Evolutionary conservation across 2,888 invertebrate species (phyloP), one percentile per base, ranked within the genome.

Genomic region (Lepidonotus clava): DNA sequence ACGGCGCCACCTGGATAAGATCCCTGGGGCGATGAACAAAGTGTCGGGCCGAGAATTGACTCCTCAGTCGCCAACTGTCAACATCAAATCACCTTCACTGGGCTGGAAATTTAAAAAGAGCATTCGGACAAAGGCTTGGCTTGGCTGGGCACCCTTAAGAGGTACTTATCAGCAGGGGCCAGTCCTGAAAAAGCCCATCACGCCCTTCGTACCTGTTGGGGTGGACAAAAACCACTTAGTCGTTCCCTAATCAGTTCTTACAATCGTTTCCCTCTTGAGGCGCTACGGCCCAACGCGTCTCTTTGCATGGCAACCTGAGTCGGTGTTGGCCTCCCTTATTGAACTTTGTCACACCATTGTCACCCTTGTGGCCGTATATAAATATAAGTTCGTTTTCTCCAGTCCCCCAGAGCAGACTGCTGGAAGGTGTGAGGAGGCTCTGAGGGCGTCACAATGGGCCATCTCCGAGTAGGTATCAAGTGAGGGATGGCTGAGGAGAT

Each of bases 191-290:
- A 24, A 24, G 28, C 2, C 61, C 24, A n/a, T n/a, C n/a, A n/a
- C n/a, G n/a, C 14, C 61, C 11, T 11, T 61, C 5, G 28, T 11
- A 28, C n/a, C 2, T 32, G 28, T 28, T 32, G 2, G 11, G 28
- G 28, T 14, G 28, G 61, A 61, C 61, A 61, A 61, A 61, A 61
- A 61, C 61, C 61, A 61, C 61, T 61, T 61, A 61, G 61, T 61
- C 24, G 61, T 11, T 14, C 24, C 61, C 61, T 61, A 61, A 61
- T 61, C 61, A 61, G 61, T n/a, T 24, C 28, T n/a, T 61, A 28
- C 61, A 18, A 61, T 61, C 61, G 24, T 61, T 24, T 61, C 28
- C 61, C 61, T 24, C 28, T 61, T 24, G 61, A 1, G 28, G 24
- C 61, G 61, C 61, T 61, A 1, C 61, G 61, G 28, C 28, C 14